A percentile compares a stretch with the other conserved stretches of the same genome.
Conservation (phyloP, 2,888 invertebrate species). For the Frankliniella intonsa region DNA sequence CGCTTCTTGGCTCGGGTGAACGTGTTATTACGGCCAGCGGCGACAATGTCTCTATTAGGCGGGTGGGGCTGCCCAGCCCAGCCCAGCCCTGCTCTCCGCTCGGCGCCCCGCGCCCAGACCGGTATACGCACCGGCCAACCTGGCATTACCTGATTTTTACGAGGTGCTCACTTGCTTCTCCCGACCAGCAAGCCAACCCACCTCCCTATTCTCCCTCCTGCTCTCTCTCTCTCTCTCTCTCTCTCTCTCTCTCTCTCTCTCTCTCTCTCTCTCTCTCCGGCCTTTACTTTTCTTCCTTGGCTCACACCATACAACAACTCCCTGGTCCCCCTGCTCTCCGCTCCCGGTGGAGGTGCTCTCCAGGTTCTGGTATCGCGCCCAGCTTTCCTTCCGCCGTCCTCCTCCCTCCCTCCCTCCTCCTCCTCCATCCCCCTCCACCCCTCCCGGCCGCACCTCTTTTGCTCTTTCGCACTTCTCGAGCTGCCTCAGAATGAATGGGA, state of each 20-base stretch:
- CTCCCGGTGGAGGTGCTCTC: too few species aligned
- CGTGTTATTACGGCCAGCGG: not conserved
- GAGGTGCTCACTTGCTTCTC: constrained; percentile 11
- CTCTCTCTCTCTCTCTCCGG: too few species aligned
- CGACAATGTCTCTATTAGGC: constrained; percentile 25
- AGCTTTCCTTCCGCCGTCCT: too few species aligned
- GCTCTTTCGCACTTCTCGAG: too few species aligned
- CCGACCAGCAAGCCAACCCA: too few species aligned
- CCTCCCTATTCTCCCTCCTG: not conserved
- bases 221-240: not conserved
- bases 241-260: too few species aligned
- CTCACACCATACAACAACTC: not conserved
- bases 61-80: not conserved
- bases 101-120: not conserved
- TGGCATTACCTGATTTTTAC: constrained; percentile 25
- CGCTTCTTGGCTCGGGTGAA: too few species aligned
- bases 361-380: too few species aligned
- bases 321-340: not conserved
- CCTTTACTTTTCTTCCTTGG: not conserved
- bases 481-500: too few species aligned
- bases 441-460: too few species aligned
- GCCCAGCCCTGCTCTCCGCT: not conserved
- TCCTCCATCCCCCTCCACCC: too few species aligned
- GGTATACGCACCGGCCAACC: not conserved
- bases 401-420: too few species aligned